These are phyloP conservation scores for Leptonema lineaticorne DNA, from an alignment of 1,140 invertebrate genomes.

Conservation along the genomic window DNA sequence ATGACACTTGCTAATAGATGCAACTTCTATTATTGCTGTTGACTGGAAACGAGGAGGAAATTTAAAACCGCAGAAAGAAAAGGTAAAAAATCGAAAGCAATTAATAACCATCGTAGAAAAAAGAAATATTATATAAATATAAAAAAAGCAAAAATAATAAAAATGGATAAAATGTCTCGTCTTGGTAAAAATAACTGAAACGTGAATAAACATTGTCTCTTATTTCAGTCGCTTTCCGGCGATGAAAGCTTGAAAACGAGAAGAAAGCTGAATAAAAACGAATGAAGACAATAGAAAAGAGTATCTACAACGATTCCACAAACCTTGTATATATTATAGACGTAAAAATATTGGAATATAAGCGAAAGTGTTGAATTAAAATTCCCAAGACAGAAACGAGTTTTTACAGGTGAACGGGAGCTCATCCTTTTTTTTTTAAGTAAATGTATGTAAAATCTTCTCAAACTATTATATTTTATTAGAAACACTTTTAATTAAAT, in stretches of 20 bases:
- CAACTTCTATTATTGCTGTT: not conserved
- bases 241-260: not conserved
- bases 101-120: not conserved
- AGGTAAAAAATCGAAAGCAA: not conserved
- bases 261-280: not conserved
- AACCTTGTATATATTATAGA: not conserved
- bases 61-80: not conserved
- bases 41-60: not conserved
- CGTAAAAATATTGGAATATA: conserved; percentile 2
- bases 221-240: not conserved
- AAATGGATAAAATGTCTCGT: not conserved
- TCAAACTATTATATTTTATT: no score
- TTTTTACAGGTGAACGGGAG: no score
- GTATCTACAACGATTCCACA: not conserved
- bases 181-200: not conserved
- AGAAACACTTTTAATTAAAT: no score
- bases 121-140: no score
- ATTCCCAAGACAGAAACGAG: no score
- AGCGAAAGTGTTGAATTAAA: not conserved
- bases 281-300: not conserved
- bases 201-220: not conserved
- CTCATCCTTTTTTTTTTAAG: no score
- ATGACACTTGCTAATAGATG: not conserved
- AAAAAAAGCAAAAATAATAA: no score
- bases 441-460: no score